Conservation (phyloP, 1,140 invertebrate genomes). For the Drosophila hydei region DNA sequence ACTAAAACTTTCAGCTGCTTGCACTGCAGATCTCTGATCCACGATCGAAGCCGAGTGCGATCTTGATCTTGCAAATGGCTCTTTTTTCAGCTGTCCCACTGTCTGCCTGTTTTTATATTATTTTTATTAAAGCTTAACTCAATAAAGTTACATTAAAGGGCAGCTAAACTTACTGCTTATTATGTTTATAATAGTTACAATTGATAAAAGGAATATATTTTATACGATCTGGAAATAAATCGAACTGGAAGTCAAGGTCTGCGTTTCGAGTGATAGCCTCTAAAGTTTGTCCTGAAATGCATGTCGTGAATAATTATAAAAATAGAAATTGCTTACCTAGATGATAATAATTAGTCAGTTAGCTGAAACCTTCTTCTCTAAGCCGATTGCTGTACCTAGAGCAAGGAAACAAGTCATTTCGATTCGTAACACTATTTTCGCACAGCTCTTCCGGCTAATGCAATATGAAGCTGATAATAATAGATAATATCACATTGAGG, state of each 20-base stretch:
- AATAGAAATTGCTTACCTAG: too few species aligned
- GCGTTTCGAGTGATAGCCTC: too few species aligned
- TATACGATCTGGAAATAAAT: too few species aligned
- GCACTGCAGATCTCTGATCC: constrained; percentile 20
- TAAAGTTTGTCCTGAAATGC: too few species aligned
- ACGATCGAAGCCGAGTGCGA: constrained; percentile 33
- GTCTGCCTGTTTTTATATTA: not conserved
- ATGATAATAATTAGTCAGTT: not conserved
- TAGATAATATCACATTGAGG: constrained; percentile 37
- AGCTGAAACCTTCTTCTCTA: not conserved
- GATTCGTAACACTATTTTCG: constrained; percentile 37
- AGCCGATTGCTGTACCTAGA: not conserved
- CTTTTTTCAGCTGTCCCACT: not conserved
- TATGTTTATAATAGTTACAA: too few species aligned
- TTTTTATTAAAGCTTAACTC: constrained; percentile 14
- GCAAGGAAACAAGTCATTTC: constrained; percentile 20
- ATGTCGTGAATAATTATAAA: too few species aligned
- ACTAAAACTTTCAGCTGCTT: constrained; percentile 33
- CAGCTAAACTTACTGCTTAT: too few species aligned
- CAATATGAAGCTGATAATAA: constrained; percentile 27
- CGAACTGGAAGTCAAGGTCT: too few species aligned
- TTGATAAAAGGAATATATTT: too few species aligned
- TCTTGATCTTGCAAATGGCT: constrained; percentile 51
- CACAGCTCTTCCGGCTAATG: constrained; percentile 34
- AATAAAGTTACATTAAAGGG: not conserved